These are phyloP conservation scores for Manis crassicaudata DNA, from an alignment of 2,797 vertebrate genomes.

Conservation along the genomic window DNA sequence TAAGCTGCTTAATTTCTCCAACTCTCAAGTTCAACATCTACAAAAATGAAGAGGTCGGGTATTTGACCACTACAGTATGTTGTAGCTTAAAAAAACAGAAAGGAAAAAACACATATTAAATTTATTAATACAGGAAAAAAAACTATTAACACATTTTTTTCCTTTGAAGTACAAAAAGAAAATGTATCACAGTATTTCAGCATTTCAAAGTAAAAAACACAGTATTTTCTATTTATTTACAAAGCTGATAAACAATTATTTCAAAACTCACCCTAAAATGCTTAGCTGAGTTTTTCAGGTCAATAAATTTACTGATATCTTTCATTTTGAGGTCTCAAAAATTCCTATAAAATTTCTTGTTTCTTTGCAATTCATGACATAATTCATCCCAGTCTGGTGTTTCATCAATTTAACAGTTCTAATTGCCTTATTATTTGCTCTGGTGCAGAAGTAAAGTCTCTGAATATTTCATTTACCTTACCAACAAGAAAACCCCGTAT, in stretches of 20 bases:
- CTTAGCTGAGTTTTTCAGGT: conserved; percentile 63
- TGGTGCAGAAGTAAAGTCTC: conserved; percentile 76
- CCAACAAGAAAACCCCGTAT: conserved; percentile 68
- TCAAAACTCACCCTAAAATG: conserved; percentile 52
- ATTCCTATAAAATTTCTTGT: conserved; percentile 69
- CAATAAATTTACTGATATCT: conserved; percentile 67
- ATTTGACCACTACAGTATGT: neutral
- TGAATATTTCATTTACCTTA: conserved; percentile 76
- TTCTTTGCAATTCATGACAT: conserved; percentile 74
- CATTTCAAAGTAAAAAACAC: no score
- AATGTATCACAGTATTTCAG: no score
- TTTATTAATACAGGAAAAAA: conserved; percentile 58
- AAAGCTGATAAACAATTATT: conserved; percentile 69
- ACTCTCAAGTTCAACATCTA: neutral
- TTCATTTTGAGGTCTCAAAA: conserved; percentile 67
- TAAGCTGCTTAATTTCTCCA: conserved; percentile 17
- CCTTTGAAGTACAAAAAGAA: no score
- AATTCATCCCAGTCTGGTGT: conserved; percentile 77
- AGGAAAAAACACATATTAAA: conserved; percentile 53
- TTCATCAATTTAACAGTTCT: conserved; percentile 80
- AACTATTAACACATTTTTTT: conserved; percentile 30
- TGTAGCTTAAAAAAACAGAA: neutral
- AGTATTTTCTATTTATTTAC: conserved; percentile 59
- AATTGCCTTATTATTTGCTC: conserved; percentile 82
- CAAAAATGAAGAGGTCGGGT: neutral